A percentile compares a stretch with the other conserved stretches of the same genome.
phyloP scores from a whole-genome alignment of 1,140 invertebrate genomes.

The Formica selysi region DNA sequence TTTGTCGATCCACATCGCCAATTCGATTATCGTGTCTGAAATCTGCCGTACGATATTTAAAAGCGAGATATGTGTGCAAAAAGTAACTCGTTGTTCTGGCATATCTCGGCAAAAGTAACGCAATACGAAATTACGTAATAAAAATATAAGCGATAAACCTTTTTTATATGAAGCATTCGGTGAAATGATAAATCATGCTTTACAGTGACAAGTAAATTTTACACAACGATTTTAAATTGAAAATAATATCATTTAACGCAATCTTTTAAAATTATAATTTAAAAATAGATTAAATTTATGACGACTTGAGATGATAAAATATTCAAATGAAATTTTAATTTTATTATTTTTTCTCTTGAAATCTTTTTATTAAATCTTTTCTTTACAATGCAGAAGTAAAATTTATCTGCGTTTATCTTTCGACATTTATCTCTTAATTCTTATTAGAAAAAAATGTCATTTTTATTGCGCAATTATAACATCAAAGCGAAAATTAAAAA shows the following conservation, averaged over 20 bases:
- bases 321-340: background rate
- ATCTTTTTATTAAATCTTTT: background rate
- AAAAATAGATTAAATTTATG: background rate
- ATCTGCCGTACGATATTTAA: constrained; percentile 21
- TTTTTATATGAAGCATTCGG: background rate
- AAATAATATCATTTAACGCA: background rate
- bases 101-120: background rate
- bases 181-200: background rate
- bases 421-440: background rate
- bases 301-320: background rate
- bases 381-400: background rate
- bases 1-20: constrained; percentile 58
- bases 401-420: background rate
- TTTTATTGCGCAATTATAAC: background rate
- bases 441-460: background rate
- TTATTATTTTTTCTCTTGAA: background rate
- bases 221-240: background rate
- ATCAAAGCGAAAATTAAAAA: constrained; percentile 24
- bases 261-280: background rate
- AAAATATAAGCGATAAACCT: background rate
- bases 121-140: constrained; percentile 27
- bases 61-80: constrained; percentile 55
- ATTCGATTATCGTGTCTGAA: constrained; percentile 30
- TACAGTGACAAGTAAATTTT: background rate
- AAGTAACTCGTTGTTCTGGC: constrained; percentile 31